phyloP scores from a whole-genome alignment of 2,888 invertebrate species.

The Yponomeuta cagnagella region DNA sequence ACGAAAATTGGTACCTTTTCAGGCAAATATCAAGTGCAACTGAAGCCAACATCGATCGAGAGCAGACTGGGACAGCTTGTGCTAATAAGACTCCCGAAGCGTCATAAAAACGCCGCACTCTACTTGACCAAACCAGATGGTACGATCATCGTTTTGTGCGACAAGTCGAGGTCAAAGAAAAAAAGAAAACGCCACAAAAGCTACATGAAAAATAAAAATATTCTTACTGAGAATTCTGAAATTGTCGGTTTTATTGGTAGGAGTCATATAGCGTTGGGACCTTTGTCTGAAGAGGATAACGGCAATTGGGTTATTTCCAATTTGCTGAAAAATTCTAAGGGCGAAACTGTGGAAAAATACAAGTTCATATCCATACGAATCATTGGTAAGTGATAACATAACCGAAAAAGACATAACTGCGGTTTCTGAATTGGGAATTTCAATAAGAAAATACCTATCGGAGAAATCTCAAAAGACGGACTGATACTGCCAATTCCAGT shows the following conservation, averaged over 20 bases:
- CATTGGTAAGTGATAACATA: slow-evolving; percentile 34
- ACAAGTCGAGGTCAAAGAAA: not conserved
- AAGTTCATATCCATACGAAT: slow-evolving; percentile 55
- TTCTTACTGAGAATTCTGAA: not conserved
- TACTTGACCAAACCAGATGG: slow-evolving; percentile 32
- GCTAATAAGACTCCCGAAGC: slow-evolving; percentile 39
- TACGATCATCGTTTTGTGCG: not conserved
- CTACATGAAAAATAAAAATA: too few species aligned
- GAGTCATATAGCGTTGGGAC: slow-evolving; percentile 48
- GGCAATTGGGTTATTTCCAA: slow-evolving; percentile 61
- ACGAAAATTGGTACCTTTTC: slow-evolving; percentile 25
- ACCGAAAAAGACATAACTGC: too few species aligned
- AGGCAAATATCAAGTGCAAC: slow-evolving; percentile 45
- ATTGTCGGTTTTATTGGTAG: not conserved
- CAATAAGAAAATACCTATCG: too few species aligned
- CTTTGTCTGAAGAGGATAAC: slow-evolving; percentile 42
- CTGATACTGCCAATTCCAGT: too few species aligned
- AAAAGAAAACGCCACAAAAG: not conserved
- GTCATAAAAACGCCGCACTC: not conserved
- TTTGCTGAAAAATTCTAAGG: slow-evolving; percentile 35
- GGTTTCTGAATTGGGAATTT: too few species aligned
- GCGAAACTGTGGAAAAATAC: slow-evolving; percentile 44
- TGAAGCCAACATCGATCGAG: slow-evolving; percentile 34
- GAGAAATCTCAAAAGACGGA: too few species aligned
- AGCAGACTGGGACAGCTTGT: slow-evolving; percentile 41